Evolutionary conservation across 1,140 invertebrate genomes (phyloP), one percentile per base, ranked within the genome.

Genomic region (Prorops nasuta): DNA sequence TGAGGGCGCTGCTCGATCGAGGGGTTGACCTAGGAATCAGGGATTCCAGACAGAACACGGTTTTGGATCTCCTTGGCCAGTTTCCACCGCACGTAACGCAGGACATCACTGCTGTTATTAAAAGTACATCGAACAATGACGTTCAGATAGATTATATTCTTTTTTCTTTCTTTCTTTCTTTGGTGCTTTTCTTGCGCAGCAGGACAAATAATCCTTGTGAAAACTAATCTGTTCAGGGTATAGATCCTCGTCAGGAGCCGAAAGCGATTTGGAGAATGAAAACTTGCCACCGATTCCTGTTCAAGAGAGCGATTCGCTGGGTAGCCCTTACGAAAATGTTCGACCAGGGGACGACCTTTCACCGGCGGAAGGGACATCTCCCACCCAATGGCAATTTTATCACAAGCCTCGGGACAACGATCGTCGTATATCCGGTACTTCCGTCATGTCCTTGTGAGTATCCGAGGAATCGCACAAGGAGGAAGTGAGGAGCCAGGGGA

Each of bases 81-180:
- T 90, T 95, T 71, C 90, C 92, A 34, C 86, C 90, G 17, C 86
- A 92, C 59, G 91, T 92, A n/a, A 91, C 91, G 1, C 87, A 90
- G 58, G 89, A 85, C 58, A 92, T 95, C 52, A 86, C 86, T 45
- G 83, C 85, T 56, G 84, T 94, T 51, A 91, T 96, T 62, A 86
- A 88, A 80, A 86, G 93, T 95, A 82, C 80, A 83, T 82, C n/a
- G n/a, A n/a, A n/a, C n/a, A n/a, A n/a, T n/a, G n/a, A n/a, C n/a
- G n/a, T n/a, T 28, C 4, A 4, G 24, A 28, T 28, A 4, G 24
- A 28, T 28, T 28, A 6, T 10, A 28, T 28, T 28, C 24, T 32
- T 22, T 22, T 41, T 21, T 37, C n/a, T n/a, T n/a, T n/a, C n/a
- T n/a, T n/a, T n/a, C n/a, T n/a, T n/a, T n/a, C n/a, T n/a, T n/a